Base-by-base conservation (phyloP, 2,888 invertebrate genomes). In the Latrodectus elegans region DNA sequence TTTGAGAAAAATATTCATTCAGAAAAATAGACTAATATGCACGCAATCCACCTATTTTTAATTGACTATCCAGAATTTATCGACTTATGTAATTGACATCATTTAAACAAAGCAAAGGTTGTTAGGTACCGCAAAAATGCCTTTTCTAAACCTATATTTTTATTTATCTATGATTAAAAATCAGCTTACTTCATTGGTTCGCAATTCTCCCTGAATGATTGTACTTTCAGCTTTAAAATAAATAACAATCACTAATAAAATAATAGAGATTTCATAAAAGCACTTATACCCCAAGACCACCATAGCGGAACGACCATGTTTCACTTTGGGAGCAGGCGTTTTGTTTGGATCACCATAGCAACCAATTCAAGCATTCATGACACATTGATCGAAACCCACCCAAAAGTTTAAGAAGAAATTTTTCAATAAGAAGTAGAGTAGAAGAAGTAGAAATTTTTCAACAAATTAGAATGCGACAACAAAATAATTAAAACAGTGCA, bases 141-240 rank as follows among this genome's bases (percentile, higher is more conserved):
- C 22, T 22, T 22, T 22, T 22, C 22, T 22, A 22, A 22, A 22
- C 22, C 22, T 22, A 22, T 22, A 22, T 22, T 22, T 22, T 22
- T 22, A 22, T 22, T 22, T 22, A 22, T 22, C 22, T 22, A 22
- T 22, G 22, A 22, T 22, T 22, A 22, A 65, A 0, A 49, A 15
- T 52, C 8, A 17, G 73, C 87, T 75, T 73, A 90, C 90, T 82
- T 89, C 74, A 14, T 80, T 55, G 9, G 90, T 83, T 65, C 79
- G 52, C 52, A 90, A 73, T 77, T 89, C 89, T 15, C 90, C 90
- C 74, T 90, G 78, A n/a, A 90, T 87, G 38, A 90, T 78, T 86
- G 88, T 90, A 26, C 72, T 77, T 65, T 81, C 80, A 22, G 72
- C 72, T 65, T 68, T 38, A 15, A 49, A 22, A 76, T 14, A 65